Base-by-base conservation (phyloP, 1,140 invertebrate species). In the Dreissena polymorpha region DNA sequence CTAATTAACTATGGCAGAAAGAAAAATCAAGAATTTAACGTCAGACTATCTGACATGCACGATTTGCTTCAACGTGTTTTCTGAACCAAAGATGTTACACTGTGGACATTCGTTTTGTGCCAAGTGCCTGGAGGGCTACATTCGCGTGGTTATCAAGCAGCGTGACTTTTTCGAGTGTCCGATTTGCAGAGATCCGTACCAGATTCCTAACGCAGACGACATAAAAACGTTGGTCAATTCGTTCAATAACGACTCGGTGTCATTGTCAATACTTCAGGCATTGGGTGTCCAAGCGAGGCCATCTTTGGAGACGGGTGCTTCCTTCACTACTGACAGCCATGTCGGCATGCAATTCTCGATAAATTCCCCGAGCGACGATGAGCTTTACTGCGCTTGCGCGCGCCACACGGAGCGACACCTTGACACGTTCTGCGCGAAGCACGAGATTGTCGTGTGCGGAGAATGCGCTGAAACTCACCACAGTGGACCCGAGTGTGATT, bases 91-190 rank as follows among this genome's bases (percentile, higher is more conserved):
- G 39, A 72, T 81, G 79, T 55, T 81, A 25, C 70, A 81, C 2
- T 81, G 79, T 73, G 79, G 79, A 64, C 79, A 81, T 49, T 73
- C 79, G 16, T 81, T 70, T 29, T 81, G 79, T 73, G 53, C 79
- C 27, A 53, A 50, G 12, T 81, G 79, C 53, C 67, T 81, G 39
- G 57, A 64, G 8, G 79, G 71, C 29, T 81, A 81, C 57, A 27
- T 81, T 2, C 25, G 63, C 12, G 57, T 65, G 14, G 51, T 81
- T 53, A 29, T 53, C 0, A 23, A 71, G 10, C 51, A 60, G n/a
- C 64, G 60, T 23, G 55, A 81, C 27, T 65, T 51, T 14, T 81
- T 71, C 39, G 79, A 81, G 50, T 81, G 79, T 53, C 79, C 79
- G 16, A 60, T 72, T 53, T 81, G 79, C 49, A 69, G 79, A 10